Evolutionary conservation across 1,140 invertebrate genomes (phyloP).

Genomic region (Goniozus legneri): DNA sequence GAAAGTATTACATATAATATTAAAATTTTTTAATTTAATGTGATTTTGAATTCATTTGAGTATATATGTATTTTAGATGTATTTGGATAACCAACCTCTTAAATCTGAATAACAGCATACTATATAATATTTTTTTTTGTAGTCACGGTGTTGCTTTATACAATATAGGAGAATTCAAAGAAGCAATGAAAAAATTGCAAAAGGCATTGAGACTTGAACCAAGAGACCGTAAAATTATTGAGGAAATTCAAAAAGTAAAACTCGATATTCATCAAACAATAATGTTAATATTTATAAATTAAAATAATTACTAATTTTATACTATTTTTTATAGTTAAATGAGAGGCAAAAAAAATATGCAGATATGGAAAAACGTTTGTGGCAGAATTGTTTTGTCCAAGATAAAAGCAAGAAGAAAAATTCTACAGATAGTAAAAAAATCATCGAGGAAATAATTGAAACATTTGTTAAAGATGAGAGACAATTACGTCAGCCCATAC

Average conservation of each 20-base stretch:
- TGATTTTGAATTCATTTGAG: background rate
- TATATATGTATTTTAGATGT: no score
- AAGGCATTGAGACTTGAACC: slow-evolving; percentile 23
- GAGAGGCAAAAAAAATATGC: slow-evolving; percentile 23
- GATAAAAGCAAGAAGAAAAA: slow-evolving; percentile 9
- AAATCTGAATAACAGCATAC: no score
- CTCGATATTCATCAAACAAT: background rate
- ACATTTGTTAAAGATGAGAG: slow-evolving; percentile 20
- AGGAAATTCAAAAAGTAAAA: slow-evolving; percentile 27
- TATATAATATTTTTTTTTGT: slow-evolving; percentile 13
- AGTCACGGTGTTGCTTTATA: slow-evolving; percentile 39
- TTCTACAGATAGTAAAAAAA: slow-evolving; percentile 23
- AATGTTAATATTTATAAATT: background rate
- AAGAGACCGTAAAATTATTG: slow-evolving; percentile 11
- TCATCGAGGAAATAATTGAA: slow-evolving; percentile 29
- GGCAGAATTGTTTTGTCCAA: slow-evolving; percentile 31
- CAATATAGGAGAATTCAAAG: slow-evolving; percentile 34
- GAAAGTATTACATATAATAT: no score
- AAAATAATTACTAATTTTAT: slow-evolving; percentile 1
- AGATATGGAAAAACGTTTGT: slow-evolving; percentile 27
- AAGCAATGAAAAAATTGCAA: slow-evolving; percentile 32
- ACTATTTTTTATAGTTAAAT: slow-evolving; percentile 27
- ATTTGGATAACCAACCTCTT: no score
- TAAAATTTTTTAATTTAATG: background rate
- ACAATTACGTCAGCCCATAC: slow-evolving; percentile 26